Evolutionary conservation across 2,888 invertebrate species (phyloP).

Genomic region (Melanchra persicariae): DNA sequence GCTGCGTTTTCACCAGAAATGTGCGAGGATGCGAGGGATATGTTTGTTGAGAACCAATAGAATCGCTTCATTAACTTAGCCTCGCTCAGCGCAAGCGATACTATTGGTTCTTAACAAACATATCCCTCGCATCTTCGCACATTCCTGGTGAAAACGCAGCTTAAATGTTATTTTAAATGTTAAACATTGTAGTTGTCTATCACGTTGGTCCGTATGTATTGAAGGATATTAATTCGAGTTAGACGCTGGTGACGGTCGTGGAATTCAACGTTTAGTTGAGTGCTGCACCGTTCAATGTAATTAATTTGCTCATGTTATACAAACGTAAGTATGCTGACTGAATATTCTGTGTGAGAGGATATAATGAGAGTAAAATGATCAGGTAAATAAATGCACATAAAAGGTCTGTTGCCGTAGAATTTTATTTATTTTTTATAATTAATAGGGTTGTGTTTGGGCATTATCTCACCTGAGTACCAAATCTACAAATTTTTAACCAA

Average conservation of each 20-base stretch:
- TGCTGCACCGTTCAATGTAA: conserved; percentile 46
- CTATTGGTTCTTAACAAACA: no score
- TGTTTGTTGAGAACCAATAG: no score
- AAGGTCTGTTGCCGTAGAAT: background rate
- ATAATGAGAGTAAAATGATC: background rate
- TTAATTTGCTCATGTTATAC: conserved; percentile 41
- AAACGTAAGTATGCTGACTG: background rate
- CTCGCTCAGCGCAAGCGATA: no score
- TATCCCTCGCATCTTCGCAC: no score
- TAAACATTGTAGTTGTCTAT: background rate
- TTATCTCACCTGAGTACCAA: no score
- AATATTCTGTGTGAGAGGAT: background rate
- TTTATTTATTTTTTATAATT: no score
- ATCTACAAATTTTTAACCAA: no score
- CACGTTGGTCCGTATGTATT: conserved; percentile 32
- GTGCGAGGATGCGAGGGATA: no score
- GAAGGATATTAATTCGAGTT: conserved; percentile 60
- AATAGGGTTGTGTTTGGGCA: no score
- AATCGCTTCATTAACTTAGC: no score
- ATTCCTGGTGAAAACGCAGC: no score
- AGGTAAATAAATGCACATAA: background rate
- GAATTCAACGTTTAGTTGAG: conserved; percentile 53
- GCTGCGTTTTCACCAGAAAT: no score
- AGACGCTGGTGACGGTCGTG: conserved; percentile 44
- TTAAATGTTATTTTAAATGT: background rate